These are phyloP conservation scores for Orthosia cruda DNA, from an alignment of 2,888 invertebrate genomes.

Conservation along the genomic window DNA sequence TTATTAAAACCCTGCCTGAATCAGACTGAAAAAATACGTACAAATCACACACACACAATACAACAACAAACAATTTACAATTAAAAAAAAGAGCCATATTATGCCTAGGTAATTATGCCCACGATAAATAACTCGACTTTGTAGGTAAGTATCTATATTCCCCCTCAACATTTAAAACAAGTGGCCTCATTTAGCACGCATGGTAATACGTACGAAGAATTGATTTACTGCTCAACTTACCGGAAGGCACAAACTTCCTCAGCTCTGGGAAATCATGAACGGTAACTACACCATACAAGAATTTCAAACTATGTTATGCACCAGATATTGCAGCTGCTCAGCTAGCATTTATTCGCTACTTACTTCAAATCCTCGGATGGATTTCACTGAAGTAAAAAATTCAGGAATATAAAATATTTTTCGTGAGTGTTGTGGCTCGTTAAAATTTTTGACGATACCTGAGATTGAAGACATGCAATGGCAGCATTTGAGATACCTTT, in stretches of 20 bases:
- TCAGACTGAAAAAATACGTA: no score
- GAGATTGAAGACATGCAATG: background rate
- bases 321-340: constrained; percentile 51
- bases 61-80: no score
- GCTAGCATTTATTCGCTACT: constrained; percentile 59
- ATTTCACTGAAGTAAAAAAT: constrained; percentile 58
- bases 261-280: constrained; percentile 67
- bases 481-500: constrained; percentile 12
- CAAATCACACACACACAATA: no score
- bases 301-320: constrained; percentile 64
- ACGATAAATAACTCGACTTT: background rate
- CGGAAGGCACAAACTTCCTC: constrained; percentile 67
- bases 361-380: constrained; percentile 46
- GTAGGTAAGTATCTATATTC: background rate
- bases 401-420: constrained; percentile 41
- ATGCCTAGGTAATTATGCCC: no score
- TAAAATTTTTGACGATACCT: no score
- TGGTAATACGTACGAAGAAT: constrained; percentile 64
- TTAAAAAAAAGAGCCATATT: no score
- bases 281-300: constrained; percentile 68
- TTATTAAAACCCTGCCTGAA: no score
- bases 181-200: constrained; percentile 60
- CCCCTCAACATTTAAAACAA: constrained; percentile 58
- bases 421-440: no score
- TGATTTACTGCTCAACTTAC: constrained; percentile 73